Conservation (phyloP, 53 echinoderm and acorn worm genomes). For the Antedon mediterranea region DNA sequence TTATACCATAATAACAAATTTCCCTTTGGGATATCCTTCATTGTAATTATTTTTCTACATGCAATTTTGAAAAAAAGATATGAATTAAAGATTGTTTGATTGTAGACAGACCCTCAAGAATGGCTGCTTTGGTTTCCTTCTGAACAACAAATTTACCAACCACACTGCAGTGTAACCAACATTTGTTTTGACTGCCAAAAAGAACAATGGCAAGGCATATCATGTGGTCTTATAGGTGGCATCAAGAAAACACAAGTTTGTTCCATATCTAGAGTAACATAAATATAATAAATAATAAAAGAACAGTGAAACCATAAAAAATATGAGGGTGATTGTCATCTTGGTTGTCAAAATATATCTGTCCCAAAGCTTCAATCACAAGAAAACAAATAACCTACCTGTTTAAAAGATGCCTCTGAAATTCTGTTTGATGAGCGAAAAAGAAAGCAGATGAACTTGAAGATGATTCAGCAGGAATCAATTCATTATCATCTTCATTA, state of each 20-base stretch:
- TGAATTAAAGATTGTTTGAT: not conserved
- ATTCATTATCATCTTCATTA: no score
- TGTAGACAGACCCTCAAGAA: not conserved
- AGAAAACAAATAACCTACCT: not conserved
- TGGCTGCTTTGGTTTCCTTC: slow-evolving; percentile 5
- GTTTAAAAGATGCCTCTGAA: slow-evolving; percentile 3
- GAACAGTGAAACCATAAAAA: no score
- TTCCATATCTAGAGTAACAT: slow-evolving; percentile 16
- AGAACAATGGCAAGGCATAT: slow-evolving; percentile 18
- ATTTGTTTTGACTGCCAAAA: slow-evolving; percentile 19
- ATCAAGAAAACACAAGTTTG: not conserved
- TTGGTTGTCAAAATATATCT: no score
- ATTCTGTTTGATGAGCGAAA: slow-evolving; percentile 5
- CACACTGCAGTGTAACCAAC: slow-evolving; percentile 6
- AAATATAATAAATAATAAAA: no score
- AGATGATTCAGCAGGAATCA: no score
- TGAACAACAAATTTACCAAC: slow-evolving; percentile 13
- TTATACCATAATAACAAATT: no score
- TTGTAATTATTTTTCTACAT: no score
- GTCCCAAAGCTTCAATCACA: no score
- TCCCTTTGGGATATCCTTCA: no score
- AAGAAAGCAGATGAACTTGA: not conserved
- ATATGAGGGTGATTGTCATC: no score
- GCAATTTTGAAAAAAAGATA: no score
- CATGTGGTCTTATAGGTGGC: slow-evolving; percentile 18